Evolutionary conservation across 1,140 invertebrate genomes (phyloP).

Genomic region (Tetramorium parvispinum): DNA sequence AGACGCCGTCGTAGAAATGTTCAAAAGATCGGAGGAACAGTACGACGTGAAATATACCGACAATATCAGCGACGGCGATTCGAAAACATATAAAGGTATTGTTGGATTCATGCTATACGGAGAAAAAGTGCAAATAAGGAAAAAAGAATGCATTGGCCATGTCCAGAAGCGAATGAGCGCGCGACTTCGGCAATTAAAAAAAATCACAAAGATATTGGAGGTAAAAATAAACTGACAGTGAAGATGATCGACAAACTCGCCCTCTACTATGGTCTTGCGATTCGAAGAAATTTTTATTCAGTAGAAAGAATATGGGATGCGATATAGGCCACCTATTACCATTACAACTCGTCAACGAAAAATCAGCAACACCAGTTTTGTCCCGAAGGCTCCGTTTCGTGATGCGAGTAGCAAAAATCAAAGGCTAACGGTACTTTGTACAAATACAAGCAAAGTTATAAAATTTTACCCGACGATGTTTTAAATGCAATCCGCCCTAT

Average conservation of each 20-base stretch:
- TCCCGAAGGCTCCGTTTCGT: background rate
- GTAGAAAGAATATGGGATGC: background rate
- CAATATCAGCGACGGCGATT: background rate
- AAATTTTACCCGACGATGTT: background rate
- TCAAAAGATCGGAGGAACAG: background rate
- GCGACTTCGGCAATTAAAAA: background rate
- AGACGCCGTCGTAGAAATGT: background rate
- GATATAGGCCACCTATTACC: background rate
- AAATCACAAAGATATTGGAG: background rate
- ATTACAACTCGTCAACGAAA: background rate
- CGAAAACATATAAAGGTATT: background rate
- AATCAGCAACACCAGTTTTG: background rate
- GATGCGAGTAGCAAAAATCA: background rate
- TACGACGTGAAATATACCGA: background rate
- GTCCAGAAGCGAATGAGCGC: background rate
- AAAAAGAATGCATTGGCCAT: background rate
- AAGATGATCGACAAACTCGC: background rate
- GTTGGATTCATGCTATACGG: background rate
- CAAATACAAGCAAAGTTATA: background rate
- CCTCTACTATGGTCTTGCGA: background rate
- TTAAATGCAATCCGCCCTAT: constrained; percentile 1
- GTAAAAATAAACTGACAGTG: background rate
- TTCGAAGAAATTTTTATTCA: background rate
- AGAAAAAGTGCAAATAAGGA: background rate
- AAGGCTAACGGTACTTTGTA: background rate